Base-by-base conservation (phyloP, 2,797 vertebrate species). In the Coranthus polyacanthus region DNA sequence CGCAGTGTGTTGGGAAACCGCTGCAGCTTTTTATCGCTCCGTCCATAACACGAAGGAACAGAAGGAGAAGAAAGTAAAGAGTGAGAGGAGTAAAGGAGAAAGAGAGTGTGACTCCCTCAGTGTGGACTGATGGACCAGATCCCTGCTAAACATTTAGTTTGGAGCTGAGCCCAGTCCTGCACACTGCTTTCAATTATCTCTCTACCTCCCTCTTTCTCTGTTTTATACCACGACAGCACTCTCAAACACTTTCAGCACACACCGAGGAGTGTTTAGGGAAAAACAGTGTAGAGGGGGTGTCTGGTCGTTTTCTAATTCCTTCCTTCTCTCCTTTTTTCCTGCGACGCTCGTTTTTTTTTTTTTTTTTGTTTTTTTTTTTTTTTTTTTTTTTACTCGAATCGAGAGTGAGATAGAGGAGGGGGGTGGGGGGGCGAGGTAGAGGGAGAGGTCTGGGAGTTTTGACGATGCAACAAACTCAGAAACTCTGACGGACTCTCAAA, bases 111-210 rank as follows among this genome's bases (percentile, higher is more conserved):
- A n/a, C n/a, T n/a, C n/a, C n/a, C n/a, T 51, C 57, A 0, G 43
- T 68, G 68, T 59, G 64, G 78, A 78, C 55, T 66, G 81, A 91
- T 92, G 92, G 89, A 92, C 75, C 74, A 78, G 72, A 88, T 88
- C 90, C 90, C 89, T 85, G 87, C 80, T 87, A 85, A 92, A 92
- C 91, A 91, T 91, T 92, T 88, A 61, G 88, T 82, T 92, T 94
- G 92, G 93, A 92, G 16, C 12, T 0, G 4, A 82, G 90, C 92
- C 91, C 92, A 86, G 83, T 70, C 63, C 81, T 77, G 82, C 87
- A 78, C 82, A 73, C 86, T 92, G 90, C 89, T 92, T 93, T 84
- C 84, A 91, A 90, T 93, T 93, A 92, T 79, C 81, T 83, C 68
- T 38, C 56, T 47, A 59, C 63, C 56, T 15, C 49, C 32, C 12